Percentiles rank a stretch among this genome's conserved stretches.
Conservation (phyloP, 2,888 invertebrate species). For the Copidosoma aretas region DNA sequence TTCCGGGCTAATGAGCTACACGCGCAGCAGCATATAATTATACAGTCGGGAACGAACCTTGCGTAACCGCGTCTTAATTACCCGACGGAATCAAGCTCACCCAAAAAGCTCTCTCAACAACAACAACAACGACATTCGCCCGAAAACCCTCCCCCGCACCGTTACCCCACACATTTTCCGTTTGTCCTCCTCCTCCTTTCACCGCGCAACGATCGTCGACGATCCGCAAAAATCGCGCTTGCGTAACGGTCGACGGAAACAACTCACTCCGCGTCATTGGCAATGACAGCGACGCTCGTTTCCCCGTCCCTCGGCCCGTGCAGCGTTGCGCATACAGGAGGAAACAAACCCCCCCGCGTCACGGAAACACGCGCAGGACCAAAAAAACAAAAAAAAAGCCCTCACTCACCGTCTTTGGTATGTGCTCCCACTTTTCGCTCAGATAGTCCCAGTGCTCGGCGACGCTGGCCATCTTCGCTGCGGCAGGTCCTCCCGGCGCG, state of each 20-base stretch:
- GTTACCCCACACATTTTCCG: no score
- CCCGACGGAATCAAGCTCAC: no score
- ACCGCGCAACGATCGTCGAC: background rate
- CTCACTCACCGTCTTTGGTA: slow-evolving; percentile 54
- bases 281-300: no score
- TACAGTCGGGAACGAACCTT: slow-evolving; percentile 26
- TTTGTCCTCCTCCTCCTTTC: background rate
- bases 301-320: no score
- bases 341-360: no score
- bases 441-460: slow-evolving; percentile 53
- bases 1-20: slow-evolving; percentile 1
- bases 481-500: background rate
- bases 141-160: no score
- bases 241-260: no score
- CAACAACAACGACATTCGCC: background rate
- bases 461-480: slow-evolving; percentile 47
- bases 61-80: slow-evolving; percentile 17
- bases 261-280: no score
- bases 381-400: background rate
- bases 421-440: slow-evolving; percentile 58
- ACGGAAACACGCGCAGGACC: no score
- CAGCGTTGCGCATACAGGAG: no score
- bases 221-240: no score
- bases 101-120: background rate
- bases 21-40: no score